A percentile compares a stretch with the other conserved stretches of the same genome.
Evolutionary conservation across 2,888 invertebrate genomes (phyloP).

Genomic region (Hydrotaea diabolus): DNA sequence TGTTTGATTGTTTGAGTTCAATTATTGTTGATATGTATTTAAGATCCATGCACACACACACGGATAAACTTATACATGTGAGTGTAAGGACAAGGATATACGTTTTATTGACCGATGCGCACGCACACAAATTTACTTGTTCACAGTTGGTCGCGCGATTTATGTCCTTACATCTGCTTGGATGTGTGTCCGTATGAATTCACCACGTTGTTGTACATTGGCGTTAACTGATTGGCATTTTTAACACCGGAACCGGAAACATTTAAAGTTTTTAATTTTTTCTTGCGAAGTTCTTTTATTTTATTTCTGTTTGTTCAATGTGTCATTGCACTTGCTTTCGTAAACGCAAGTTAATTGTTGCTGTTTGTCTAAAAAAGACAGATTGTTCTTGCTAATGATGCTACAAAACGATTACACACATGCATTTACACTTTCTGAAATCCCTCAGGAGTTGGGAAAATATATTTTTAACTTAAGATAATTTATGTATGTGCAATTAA

Average conservation of each 20-base stretch:
- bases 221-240: slow-evolving; percentile 46
- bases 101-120: slow-evolving; percentile 9
- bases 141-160: slow-evolving; percentile 8
- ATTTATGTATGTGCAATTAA: too few relatives aligned
- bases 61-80: background rate
- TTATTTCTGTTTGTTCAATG: background rate
- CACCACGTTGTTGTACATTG: background rate
- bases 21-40: slow-evolving; percentile 41
- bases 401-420: background rate
- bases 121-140: slow-evolving; percentile 23
- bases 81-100: slow-evolving; percentile 13
- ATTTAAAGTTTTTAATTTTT: background rate
- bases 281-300: background rate
- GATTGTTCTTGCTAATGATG: background rate
- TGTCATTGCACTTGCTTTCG: background rate
- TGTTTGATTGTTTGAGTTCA: slow-evolving; percentile 41
- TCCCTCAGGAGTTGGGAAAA: too few relatives aligned
- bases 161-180: background rate
- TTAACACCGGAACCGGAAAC: slow-evolving; percentile 10
- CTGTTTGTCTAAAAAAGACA: background rate
- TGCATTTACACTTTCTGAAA: too few relatives aligned
- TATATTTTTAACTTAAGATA: too few relatives aligned
- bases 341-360: background rate
- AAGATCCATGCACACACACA: background rate
- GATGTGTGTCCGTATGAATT: background rate